phyloP scores from a whole-genome alignment of 30 jellyfish, hydroid and myxozoan genomes.

The Haliclystus octoradiatus region DNA sequence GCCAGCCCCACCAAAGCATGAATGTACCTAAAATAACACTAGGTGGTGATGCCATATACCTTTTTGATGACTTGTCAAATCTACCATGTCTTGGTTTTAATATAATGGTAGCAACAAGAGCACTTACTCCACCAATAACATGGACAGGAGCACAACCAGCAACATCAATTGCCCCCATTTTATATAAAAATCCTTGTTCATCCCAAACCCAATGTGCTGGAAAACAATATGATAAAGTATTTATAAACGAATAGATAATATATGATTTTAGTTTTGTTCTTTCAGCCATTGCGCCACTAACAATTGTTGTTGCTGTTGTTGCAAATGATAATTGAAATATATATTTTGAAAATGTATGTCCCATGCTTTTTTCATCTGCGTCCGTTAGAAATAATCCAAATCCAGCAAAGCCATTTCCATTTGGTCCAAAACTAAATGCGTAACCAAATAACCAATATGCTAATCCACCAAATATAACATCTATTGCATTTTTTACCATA shows the following conservation, averaged over 20 bases:
- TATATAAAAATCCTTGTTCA: constrained; percentile 43
- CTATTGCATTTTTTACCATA: constrained; percentile 24
- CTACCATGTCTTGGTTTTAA: constrained; percentile 54
- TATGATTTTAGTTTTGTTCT: constrained; percentile 61
- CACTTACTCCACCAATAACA: constrained; percentile 69
- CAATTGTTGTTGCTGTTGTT: constrained; percentile 84
- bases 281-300: constrained; percentile 93
- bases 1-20: constrained; percentile 98
- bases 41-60: constrained; percentile 70
- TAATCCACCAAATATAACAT: constrained; percentile 19
- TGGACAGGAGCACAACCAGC: constrained; percentile 93
- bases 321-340: constrained; percentile 80
- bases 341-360: constrained; percentile 40
- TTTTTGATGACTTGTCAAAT: constrained; percentile 10
- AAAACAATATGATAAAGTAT: constrained; percentile 46
- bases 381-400: constrained; percentile 53
- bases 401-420: constrained; percentile 16
- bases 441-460: constrained; percentile 24
- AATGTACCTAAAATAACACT: constrained; percentile 75
- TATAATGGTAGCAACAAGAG: constrained; percentile 64
- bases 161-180: constrained; percentile 65
- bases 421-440: constrained; percentile 27
- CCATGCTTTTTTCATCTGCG: constrained; percentile 56
- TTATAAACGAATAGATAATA: constrained; percentile 59
- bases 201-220: constrained; percentile 96